Conservation (phyloP, 2,888 invertebrate species). For the Xestia ashworthii region DNA sequence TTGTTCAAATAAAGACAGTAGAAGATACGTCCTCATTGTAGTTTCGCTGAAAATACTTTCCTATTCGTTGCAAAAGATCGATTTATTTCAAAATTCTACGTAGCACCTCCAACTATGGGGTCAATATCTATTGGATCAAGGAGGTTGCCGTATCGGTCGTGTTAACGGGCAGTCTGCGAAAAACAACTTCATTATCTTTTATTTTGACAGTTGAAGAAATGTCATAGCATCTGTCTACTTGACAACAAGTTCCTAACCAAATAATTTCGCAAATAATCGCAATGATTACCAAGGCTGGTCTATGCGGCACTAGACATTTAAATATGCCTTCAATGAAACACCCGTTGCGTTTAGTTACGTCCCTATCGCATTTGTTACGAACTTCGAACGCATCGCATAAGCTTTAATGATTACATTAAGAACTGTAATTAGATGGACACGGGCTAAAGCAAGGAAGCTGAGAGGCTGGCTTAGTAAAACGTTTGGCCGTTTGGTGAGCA, state of each 20-base stretch:
- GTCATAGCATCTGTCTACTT: constrained; percentile 1
- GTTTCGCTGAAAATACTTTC: background rate
- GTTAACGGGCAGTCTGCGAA: background rate
- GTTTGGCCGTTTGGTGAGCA: background rate
- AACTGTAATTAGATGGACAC: background rate
- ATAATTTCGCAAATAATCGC: too few relatives aligned
- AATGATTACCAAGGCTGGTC: constrained; percentile 3
- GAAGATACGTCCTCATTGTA: background rate
- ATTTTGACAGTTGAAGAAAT: background rate
- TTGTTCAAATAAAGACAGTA: background rate
- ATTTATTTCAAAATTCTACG: background rate
- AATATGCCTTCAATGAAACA: background rate
- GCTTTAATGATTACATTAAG: background rate
- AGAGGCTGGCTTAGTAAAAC: background rate
- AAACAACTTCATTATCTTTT: background rate
- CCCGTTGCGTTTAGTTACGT: background rate
- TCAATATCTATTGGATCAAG: background rate
- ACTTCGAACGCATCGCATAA: background rate
- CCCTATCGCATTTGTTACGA: background rate
- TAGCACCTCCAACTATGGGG: background rate
- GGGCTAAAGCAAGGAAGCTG: background rate
- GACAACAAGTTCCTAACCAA: background rate
- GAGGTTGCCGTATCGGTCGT: background rate
- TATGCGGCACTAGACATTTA: background rate
- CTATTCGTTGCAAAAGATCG: background rate